Conservation (phyloP, 2,113 vertebrate species). For the Pseudorasbora parva region DNA sequence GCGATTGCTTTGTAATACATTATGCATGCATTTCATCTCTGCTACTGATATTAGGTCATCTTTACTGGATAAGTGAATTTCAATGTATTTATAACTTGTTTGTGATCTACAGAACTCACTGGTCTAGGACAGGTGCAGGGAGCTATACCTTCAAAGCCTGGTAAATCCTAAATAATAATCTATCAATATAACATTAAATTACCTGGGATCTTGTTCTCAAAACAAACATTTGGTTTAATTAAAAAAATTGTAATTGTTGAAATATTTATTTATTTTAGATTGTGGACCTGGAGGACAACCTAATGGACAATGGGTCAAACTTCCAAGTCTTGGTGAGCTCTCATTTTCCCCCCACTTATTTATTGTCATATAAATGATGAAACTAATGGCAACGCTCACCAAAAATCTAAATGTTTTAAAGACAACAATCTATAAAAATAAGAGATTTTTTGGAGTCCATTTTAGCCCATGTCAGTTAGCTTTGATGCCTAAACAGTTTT, state of each 20-base stretch:
- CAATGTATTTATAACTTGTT: background rate
- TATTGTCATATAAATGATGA: background rate
- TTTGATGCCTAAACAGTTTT: background rate
- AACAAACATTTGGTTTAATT: background rate
- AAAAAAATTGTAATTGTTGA: background rate
- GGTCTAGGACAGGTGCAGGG: conserved; percentile 50
- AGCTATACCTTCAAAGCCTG: conserved; percentile 60
- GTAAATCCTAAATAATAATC: conserved; percentile 55
- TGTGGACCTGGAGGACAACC: conserved; percentile 69
- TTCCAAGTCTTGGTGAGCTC: conserved; percentile 69
- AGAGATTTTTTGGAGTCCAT: background rate
- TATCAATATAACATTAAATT: background rate
- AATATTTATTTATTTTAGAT: conserved; percentile 55
- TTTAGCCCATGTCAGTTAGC: background rate
- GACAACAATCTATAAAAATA: background rate
- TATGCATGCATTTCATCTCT: background rate
- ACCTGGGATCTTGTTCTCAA: background rate
- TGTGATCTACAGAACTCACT: conserved; percentile 19
- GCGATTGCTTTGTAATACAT: background rate
- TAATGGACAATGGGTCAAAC: conserved; percentile 75
- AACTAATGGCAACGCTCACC: background rate
- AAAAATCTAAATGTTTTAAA: background rate
- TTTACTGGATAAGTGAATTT: background rate
- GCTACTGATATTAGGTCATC: background rate
- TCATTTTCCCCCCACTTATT: background rate